Conservation (phyloP, 2,888 invertebrate genomes). For the Acanthopleura granulata region DNA sequence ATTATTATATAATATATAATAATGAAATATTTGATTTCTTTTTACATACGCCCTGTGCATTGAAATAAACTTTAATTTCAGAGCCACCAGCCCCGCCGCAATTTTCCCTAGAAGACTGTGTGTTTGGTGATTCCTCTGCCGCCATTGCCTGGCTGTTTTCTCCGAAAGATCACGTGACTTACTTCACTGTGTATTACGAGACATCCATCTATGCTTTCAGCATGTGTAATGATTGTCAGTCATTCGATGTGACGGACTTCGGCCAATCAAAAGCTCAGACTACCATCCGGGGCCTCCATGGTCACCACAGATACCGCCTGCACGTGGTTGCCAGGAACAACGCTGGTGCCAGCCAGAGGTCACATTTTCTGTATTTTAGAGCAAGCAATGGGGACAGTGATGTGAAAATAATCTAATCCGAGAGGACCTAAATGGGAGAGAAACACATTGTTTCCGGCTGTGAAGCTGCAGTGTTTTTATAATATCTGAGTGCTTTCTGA, state of each 20-base stretch:
- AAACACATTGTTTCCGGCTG: too few species aligned
- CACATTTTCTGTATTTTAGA: neutral
- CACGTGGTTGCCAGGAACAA: neutral
- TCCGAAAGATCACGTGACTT: neutral
- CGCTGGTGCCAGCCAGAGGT: neutral
- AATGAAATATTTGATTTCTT: too few species aligned
- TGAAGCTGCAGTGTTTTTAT: too few species aligned
- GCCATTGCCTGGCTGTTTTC: neutral
- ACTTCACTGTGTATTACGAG: neutral
- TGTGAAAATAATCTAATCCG: neutral
- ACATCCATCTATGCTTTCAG: neutral
- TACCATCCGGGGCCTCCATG: neutral
- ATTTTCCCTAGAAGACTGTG: neutral
- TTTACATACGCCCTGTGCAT: too few species aligned
- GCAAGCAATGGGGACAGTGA: neutral
- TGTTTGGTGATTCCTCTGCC: neutral
- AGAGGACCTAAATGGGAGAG: too few species aligned
- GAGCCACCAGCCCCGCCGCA: neutral
- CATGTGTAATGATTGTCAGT: neutral
- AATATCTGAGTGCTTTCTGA: too few species aligned
- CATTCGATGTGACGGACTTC: neutral
- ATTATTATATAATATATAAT: too few species aligned
- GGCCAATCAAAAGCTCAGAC: neutral
- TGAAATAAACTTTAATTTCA: neutral
- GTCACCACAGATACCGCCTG: neutral